phyloP scores from a whole-genome alignment of 2,888 invertebrate genomes.

The Operophtera brumata region DNA sequence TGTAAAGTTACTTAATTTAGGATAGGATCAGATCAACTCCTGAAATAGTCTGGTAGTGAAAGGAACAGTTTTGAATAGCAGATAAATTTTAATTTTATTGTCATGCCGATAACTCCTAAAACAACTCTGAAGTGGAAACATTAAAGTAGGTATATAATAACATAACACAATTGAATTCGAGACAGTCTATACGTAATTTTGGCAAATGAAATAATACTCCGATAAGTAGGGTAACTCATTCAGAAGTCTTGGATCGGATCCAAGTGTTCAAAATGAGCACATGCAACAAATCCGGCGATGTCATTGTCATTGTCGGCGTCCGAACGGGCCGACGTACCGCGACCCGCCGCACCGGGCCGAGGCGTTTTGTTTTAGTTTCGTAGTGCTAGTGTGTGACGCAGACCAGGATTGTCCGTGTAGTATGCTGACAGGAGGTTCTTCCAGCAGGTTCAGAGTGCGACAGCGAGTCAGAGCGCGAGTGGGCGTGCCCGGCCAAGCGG shows the following conservation, averaged over 20 bases:
- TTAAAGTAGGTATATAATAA: background rate
- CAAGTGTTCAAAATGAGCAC: conserved; percentile 52
- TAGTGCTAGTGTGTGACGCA: background rate
- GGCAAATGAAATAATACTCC: conserved; percentile 36
- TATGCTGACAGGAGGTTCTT: conserved; percentile 35
- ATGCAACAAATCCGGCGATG: conserved; percentile 53
- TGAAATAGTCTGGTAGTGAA: too few species aligned
- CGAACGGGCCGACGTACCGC: conserved; percentile 46
- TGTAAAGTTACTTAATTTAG: background rate
- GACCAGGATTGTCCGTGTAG: background rate
- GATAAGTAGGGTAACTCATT: conserved; percentile 39
- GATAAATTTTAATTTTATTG: background rate
- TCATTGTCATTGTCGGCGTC: conserved; percentile 72
- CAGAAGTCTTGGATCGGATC: conserved; percentile 56
- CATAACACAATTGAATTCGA: background rate
- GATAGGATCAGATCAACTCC: too few species aligned
- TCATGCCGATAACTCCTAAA: background rate
- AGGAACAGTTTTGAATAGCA: too few species aligned
- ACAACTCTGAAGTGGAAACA: background rate
- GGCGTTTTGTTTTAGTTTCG: background rate
- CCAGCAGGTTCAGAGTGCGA: conserved; percentile 77
- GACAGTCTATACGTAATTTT: conserved; percentile 26
- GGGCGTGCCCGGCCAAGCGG: conserved; percentile 87
- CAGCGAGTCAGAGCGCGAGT: conserved; percentile 86
- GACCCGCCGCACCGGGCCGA: conserved; percentile 24